Conservation (phyloP, 2,888 invertebrate species). For the Rhopalosiphum nymphaeae region DNA sequence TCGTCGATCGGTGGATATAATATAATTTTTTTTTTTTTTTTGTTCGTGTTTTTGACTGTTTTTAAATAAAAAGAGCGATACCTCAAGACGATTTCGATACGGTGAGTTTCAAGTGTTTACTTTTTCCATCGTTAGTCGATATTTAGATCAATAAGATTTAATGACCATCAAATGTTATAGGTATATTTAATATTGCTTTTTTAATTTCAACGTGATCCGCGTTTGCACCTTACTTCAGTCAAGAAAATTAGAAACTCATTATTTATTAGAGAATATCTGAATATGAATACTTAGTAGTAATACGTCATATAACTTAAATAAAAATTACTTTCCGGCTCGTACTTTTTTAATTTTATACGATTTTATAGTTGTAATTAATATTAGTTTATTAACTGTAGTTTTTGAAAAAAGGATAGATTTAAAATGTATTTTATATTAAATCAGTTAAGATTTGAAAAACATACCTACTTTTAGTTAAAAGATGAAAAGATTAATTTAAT, state of each 20-base stretch:
- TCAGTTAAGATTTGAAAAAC: neutral
- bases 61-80: neutral
- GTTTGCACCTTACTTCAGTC: neutral
- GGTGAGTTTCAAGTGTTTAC: neutral
- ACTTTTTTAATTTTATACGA: neutral
- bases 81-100: neutral
- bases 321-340: neutral
- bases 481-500: neutral
- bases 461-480: neutral
- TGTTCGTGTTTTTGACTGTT: neutral
- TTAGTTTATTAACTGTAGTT: neutral
- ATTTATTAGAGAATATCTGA: neutral
- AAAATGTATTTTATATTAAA: neutral
- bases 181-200: neutral
- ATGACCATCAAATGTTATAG: neutral
- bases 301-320: neutral
- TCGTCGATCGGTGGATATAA: neutral
- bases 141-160: neutral
- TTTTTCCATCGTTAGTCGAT: neutral
- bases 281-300: neutral
- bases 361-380: neutral
- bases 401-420: neutral
- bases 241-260: neutral
- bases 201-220: neutral
- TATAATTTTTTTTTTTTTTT: neutral